Percentiles rank a stretch among this genome's conserved stretches.
Evolutionary conservation across 2,888 invertebrate species (phyloP).

Genomic region (Halictus ligatus): DNA sequence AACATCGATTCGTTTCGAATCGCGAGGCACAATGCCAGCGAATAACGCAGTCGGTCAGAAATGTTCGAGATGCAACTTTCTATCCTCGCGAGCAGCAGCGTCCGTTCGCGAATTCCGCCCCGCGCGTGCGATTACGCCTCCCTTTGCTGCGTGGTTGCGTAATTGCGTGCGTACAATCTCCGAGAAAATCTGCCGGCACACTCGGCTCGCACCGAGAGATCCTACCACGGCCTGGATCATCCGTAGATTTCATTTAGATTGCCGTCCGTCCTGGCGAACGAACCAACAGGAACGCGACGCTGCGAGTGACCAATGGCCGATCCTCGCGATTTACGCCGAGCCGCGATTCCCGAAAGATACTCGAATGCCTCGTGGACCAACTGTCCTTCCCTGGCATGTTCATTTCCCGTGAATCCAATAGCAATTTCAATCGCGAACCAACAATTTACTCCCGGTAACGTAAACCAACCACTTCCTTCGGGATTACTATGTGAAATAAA

Average conservation of each 20-base stretch:
- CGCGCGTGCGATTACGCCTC: conserved; percentile 42
- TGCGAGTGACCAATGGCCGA: background rate
- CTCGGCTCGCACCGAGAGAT: conserved; percentile 30
- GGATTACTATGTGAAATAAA: no score
- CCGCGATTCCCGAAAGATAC: background rate
- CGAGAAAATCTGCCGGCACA: conserved; percentile 55
- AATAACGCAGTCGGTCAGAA: background rate
- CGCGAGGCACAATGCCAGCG: background rate
- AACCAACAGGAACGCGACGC: background rate
- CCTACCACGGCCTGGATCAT: conserved; percentile 46
- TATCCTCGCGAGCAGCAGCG: background rate
- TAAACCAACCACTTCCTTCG: background rate
- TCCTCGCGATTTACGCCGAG: background rate
- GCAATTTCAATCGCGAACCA: background rate
- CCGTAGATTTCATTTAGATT: conserved; percentile 69
- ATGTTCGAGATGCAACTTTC: background rate
- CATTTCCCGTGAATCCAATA: background rate
- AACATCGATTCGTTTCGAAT: background rate
- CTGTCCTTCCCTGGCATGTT: background rate
- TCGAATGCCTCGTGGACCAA: background rate
- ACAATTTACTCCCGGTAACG: background rate
- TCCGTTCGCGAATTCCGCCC: conserved; percentile 30
- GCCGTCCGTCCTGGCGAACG: conserved; percentile 51
- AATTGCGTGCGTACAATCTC: conserved; percentile 64
- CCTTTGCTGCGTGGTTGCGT: conserved; percentile 55